Percentiles rank a stretch among this genome's conserved stretches.
These are phyloP conservation scores for Brachylomia viminalis DNA, from an alignment of 2,888 invertebrate species.

Conservation along the genomic window DNA sequence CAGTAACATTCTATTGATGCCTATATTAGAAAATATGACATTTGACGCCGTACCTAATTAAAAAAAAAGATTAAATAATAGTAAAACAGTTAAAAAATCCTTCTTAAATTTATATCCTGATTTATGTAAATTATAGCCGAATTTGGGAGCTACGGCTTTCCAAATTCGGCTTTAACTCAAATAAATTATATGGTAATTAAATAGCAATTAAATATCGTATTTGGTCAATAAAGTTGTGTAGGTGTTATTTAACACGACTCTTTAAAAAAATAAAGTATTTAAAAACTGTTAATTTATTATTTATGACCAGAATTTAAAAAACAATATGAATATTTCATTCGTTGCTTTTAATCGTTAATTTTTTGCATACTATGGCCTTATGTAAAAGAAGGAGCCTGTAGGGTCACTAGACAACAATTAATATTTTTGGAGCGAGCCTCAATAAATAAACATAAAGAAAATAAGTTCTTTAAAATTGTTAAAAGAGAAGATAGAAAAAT, in stretches of 20 bases:
- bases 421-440: not conserved
- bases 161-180: constrained; percentile 24
- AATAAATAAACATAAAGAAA: not conserved
- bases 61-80: no score
- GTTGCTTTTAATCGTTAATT: not conserved
- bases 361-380: not conserved
- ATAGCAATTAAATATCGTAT: constrained; percentile 34
- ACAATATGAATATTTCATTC: no score
- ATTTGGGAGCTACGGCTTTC: constrained; percentile 33
- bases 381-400: not conserved
- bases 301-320: not conserved
- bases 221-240: constrained; percentile 33
- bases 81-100: not conserved
- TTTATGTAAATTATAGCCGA: constrained; percentile 27
- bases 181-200: constrained; percentile 39
- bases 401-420: not conserved
- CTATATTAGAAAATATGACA: no score
- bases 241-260: constrained; percentile 23
- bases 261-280: constrained; percentile 5
- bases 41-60: no score
- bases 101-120: constrained; percentile 9
- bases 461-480: not conserved
- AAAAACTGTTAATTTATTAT: not conserved
- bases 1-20: not conserved
- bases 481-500: not conserved